phyloP scores from a whole-genome alignment of 2,113 vertebrate species.

The Salvelinus alpinus region DNA sequence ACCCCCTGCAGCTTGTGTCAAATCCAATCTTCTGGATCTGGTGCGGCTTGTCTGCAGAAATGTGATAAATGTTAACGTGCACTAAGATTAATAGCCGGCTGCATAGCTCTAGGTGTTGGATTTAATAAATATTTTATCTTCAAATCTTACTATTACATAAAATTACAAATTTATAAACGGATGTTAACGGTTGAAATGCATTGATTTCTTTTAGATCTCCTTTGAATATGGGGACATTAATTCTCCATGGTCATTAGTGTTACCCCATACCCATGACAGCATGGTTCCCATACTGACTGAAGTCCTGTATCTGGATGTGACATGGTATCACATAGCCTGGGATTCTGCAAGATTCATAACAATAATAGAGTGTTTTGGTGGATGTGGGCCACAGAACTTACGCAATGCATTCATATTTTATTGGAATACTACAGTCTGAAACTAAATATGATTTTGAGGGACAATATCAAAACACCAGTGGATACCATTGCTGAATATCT shows the following conservation, averaged over 20 bases:
- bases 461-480: neutral
- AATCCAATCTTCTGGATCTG: neutral
- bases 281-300: slow-evolving; percentile 28
- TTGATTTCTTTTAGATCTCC: neutral
- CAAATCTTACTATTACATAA: neutral
- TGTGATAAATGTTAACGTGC: neutral
- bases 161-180: neutral
- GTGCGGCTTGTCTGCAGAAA: neutral
- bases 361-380: slow-evolving; percentile 50
- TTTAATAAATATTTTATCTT: neutral
- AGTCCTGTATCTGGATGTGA: slow-evolving; percentile 37
- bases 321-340: slow-evolving; percentile 27
- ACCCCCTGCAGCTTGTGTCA: neutral
- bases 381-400: slow-evolving; percentile 7
- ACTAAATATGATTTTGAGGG: slow-evolving; percentile 16
- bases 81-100: neutral
- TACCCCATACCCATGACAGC: slow-evolving; percentile 5
- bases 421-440: slow-evolving; percentile 14
- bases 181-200: neutral
- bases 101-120: neutral
- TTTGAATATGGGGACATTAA: neutral
- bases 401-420: slow-evolving; percentile 43
- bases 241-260: neutral
- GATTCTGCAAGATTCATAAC: slow-evolving; percentile 45
- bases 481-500: neutral